phyloP scores from a whole-genome alignment of 2,888 invertebrate genomes.

The Eilema griseolum region DNA sequence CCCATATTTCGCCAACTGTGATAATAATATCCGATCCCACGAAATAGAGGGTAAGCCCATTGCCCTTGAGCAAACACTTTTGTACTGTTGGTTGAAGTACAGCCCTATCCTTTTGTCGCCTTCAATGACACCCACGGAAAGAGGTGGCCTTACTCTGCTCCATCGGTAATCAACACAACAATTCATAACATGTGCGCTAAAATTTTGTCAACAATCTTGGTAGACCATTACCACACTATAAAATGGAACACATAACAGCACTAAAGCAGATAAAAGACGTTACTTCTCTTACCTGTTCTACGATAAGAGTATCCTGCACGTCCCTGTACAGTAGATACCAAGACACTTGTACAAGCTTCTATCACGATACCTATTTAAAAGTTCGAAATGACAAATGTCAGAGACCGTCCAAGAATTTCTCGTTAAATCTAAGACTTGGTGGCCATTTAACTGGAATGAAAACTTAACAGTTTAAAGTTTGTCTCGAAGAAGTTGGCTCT shows the following conservation, averaged over 20 bases:
- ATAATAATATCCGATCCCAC: no score
- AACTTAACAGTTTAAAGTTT: background rate
- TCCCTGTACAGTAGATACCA: background rate
- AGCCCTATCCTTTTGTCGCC: no score
- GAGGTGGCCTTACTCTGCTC: no score
- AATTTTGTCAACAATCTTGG: no score
- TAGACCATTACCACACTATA: background rate
- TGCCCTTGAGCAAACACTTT: no score
- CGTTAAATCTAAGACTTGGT: background rate
- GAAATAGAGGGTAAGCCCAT: no score
- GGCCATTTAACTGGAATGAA: constrained; percentile 4
- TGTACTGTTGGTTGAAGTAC: no score
- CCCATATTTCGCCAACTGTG: no score
- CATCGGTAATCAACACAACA: no score
- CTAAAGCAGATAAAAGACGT: background rate
- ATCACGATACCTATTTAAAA: background rate
- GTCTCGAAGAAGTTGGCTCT: background rate
- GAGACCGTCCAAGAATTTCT: background rate
- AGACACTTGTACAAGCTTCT: no score
- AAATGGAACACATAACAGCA: background rate
- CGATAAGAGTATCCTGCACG: background rate
- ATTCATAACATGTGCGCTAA: no score
- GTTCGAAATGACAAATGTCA: background rate
- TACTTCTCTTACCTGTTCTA: background rate
- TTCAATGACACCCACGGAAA: no score